Evolutionary conservation across 2,888 invertebrate genomes (phyloP), one percentile per base, ranked within the genome.

Genomic region (Drosophila flavopinicola): DNA sequence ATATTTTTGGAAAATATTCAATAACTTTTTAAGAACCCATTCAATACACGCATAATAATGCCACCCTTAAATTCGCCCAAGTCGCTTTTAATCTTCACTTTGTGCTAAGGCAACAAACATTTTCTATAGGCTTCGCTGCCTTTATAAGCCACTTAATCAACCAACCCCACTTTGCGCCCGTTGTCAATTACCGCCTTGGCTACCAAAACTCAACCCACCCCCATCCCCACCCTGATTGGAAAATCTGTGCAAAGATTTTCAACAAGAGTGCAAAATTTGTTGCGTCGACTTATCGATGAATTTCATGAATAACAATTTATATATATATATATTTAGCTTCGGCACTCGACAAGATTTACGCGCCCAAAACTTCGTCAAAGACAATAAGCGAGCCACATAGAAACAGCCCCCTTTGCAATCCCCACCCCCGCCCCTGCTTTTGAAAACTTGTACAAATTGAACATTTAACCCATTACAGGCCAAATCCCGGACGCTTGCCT

Each of bases 241-340:
- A 74, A 71, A 68, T 68, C 75, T 68, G 45, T 73, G 64, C 63
- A 74, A 74, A 68, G 57, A 71, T 58, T 73, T 71, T 54, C 25
- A 32, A 38, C 39, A 64, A 63, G 37, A 60, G 66, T 65, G 44
- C 52, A 58, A 83, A 79, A 75, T 78, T 85, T 82, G 75, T 66
- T 79, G 68, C 64, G 75, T 60, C 49, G 84, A 77, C 86, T 85
- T 80, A 80, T 80, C 80, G 86, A 80, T 80, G 80, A 80, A 80
- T 85, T 85, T 79, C 80, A 80, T 80, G 80, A 80, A 80, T 80
- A 80, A 74, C 79, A 80, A 80, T 85, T 30, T 58, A 44, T 59
- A 66, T 52, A 61, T 61, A 48, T 85, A 37, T 58, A 44, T 59
- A 66, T 52, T 65, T 61, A 48, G 64, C 42, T 29, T 7, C 29